These are phyloP conservation scores for Chesias legatella DNA, from an alignment of 2,888 invertebrate species.

Conservation along the genomic window DNA sequence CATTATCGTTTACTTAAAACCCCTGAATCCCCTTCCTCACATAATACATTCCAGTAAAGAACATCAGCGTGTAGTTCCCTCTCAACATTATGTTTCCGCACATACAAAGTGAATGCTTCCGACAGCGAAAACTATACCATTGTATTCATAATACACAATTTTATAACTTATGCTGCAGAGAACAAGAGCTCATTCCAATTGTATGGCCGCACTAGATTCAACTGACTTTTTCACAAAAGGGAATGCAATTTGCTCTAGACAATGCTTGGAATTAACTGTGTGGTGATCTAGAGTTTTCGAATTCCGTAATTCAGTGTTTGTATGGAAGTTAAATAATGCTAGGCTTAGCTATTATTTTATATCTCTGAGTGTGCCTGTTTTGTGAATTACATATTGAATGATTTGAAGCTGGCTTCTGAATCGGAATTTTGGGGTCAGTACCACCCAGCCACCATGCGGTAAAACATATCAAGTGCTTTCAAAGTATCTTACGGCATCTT, in stretches of 20 bases:
- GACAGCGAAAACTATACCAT: constrained; percentile 25
- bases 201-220: constrained; percentile 14
- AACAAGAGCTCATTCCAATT: constrained; percentile 29
- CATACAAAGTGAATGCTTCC: constrained; percentile 25
- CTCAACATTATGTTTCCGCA: constrained; percentile 33
- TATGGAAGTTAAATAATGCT: constrained; percentile 6
- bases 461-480: too few relatives aligned
- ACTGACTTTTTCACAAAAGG: constrained; percentile 37
- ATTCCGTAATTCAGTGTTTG: constrained; percentile 23
- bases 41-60: constrained; percentile 7
- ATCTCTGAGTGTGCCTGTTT: too few relatives aligned
- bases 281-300: constrained; percentile 34
- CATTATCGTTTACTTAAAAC: too few relatives aligned
- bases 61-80: constrained; percentile 22
- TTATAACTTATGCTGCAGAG: constrained; percentile 17
- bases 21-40: too few relatives aligned
- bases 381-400: too few relatives aligned
- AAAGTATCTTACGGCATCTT: too few relatives aligned
- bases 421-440: too few relatives aligned
- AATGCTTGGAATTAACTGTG: constrained; percentile 47
- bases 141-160: constrained; percentile 11
- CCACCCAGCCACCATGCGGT: too few relatives aligned
- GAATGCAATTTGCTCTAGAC: constrained; percentile 46
- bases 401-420: too few relatives aligned
- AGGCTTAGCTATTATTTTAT: too few relatives aligned